Evolutionary conservation across 2,113 vertebrate genomes (phyloP).

Genomic region (Carlito syrichta): DNA sequence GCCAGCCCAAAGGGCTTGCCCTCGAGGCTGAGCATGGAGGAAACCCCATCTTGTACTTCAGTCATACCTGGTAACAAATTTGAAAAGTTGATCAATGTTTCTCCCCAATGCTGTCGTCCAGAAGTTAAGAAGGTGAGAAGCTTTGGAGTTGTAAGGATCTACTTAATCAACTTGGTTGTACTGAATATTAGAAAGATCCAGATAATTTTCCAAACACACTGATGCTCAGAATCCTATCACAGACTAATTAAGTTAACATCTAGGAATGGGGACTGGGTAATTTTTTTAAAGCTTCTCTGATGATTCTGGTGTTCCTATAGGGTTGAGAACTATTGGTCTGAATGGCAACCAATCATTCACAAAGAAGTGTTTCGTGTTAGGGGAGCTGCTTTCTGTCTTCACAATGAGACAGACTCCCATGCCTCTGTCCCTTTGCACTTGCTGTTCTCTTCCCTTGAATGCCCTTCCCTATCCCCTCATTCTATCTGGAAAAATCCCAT

Average conservation of each 20-base stretch:
- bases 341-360: background rate
- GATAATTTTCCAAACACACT: background rate
- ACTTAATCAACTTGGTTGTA: background rate
- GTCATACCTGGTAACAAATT: background rate
- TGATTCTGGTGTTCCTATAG: background rate
- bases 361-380: background rate
- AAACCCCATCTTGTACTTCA: conserved; percentile 6
- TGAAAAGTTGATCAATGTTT: conserved; percentile 45
- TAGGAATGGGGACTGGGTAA: background rate
- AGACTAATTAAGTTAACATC: background rate
- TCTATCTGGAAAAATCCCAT: background rate
- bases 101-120: background rate
- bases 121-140: background rate
- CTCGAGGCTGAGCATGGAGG: conserved; percentile 34
- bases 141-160: background rate
- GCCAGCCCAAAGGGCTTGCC: conserved; percentile 49
- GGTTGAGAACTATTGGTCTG: background rate
- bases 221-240: background rate
- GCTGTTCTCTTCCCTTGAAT: background rate
- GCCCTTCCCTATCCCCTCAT: background rate
- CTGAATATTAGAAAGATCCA: background rate
- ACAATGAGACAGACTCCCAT: background rate
- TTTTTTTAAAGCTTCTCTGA: background rate
- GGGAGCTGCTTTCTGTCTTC: background rate
- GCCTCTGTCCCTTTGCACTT: background rate